phyloP scores from a whole-genome alignment of 1,140 invertebrate species.

The Heliconius melpomene region DNA sequence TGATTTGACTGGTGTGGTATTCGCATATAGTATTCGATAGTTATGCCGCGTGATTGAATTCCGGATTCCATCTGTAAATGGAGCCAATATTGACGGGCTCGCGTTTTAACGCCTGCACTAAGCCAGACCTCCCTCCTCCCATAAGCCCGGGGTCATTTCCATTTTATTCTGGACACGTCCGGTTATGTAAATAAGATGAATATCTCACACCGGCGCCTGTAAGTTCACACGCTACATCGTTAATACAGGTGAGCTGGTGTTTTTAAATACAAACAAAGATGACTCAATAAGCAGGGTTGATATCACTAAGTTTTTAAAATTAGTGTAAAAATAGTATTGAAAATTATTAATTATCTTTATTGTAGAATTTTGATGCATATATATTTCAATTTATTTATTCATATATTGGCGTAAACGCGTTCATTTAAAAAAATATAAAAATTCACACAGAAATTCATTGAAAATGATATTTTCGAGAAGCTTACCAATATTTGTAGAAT shows the following conservation, averaged over 20 bases:
- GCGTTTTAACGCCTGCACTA: conserved; percentile 32
- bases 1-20: conserved; percentile 10
- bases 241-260: conserved; percentile 9
- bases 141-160: conserved; percentile 60
- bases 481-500: conserved; percentile 4
- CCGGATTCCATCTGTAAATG: conserved; percentile 57
- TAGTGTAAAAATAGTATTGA: not conserved
- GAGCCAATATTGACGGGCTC: conserved; percentile 56
- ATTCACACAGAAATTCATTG: not conserved
- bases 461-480: not conserved
- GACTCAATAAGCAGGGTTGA: not conserved
- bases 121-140: conserved; percentile 14
- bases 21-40: not conserved
- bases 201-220: conserved; percentile 44
- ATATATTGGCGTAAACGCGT: not conserved
- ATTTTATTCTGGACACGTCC: conserved; percentile 76
- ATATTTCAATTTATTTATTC: too few species aligned
- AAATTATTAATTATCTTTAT: too few species aligned
- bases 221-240: conserved; percentile 35
- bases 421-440: not conserved
- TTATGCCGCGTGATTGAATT: conserved; percentile 44
- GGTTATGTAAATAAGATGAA: conserved; percentile 66
- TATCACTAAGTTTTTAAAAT: not conserved
- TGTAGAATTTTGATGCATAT: too few species aligned
- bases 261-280: not conserved